These are phyloP conservation scores for Fukomys damarensis DNA, from an alignment of 2,113 vertebrate genomes.

Conservation along the genomic window DNA sequence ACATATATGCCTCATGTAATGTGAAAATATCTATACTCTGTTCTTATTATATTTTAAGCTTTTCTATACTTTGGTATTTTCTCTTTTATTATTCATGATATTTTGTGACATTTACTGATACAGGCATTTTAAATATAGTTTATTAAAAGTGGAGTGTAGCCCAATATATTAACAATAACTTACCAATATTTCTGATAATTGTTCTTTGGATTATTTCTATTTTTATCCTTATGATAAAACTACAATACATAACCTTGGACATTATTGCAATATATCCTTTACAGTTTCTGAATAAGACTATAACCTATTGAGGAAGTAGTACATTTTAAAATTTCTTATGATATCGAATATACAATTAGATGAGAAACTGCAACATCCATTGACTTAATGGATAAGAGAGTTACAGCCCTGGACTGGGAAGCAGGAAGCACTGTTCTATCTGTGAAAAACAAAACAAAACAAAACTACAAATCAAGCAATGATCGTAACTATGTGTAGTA, in stretches of 20 bases:
- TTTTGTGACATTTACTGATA: background rate
- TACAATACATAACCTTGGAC: background rate
- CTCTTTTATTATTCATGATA: background rate
- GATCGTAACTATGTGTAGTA: background rate
- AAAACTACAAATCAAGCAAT: background rate
- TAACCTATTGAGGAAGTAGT: background rate
- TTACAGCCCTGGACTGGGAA: background rate
- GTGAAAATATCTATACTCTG: background rate
- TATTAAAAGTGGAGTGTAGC: background rate
- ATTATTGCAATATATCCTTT: background rate
- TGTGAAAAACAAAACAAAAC: background rate
- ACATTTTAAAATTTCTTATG: background rate
- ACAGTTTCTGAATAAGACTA: background rate
- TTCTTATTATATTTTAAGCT: background rate
- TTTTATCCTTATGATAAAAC: background rate
- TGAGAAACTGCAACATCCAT: background rate
- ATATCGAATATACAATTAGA: background rate
- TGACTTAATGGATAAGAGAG: background rate
- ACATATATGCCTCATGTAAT: background rate
- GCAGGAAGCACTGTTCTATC: background rate
- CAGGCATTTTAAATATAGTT: background rate
- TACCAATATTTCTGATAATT: background rate
- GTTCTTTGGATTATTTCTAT: background rate
- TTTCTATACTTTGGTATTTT: background rate
- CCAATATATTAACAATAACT: background rate